Evolutionary conservation across 2,113 vertebrate species (phyloP).

Genomic region (Takifugu flavidus): DNA sequence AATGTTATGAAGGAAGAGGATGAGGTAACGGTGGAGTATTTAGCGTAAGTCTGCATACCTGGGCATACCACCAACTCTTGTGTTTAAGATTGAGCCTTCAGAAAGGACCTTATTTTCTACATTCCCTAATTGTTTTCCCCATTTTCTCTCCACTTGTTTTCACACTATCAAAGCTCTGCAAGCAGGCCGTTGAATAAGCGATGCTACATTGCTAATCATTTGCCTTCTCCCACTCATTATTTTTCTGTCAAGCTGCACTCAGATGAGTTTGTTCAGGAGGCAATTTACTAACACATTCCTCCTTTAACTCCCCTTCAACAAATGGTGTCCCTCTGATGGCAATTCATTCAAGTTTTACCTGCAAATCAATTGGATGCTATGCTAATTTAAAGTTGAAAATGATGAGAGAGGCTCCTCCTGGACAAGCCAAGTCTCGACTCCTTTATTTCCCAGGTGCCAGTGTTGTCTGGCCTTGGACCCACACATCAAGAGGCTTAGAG

Average conservation of each 20-base stretch:
- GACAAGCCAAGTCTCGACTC: conserved; percentile 36
- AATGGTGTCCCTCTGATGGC: conserved; percentile 30
- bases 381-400: conserved; percentile 17
- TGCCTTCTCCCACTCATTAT: conserved; percentile 49
- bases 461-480: conserved; percentile 27
- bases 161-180: conserved; percentile 17
- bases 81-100: not conserved
- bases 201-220: conserved; percentile 44
- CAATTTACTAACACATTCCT: conserved; percentile 45
- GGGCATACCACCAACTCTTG: not conserved
- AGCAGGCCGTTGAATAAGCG: conserved; percentile 37
- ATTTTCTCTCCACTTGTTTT: conserved; percentile 21
- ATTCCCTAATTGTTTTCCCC: conserved; percentile 2
- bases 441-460: conserved; percentile 36
- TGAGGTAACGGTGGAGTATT: conserved; percentile 20
- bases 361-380: conserved; percentile 13
- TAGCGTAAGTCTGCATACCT: conserved; percentile 1
- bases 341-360: conserved; percentile 39
- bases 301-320: conserved; percentile 26
- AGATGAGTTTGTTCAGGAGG: conserved; percentile 42
- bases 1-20: conserved; percentile 23
- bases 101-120: not conserved
- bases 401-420: conserved; percentile 14
- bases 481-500: conserved; percentile 54
- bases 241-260: conserved; percentile 45